A percentile compares a stretch with the other conserved stretches of the same genome.
Evolutionary conservation across 2,797 vertebrate species (phyloP).

Genomic region (Paratrypauchen microcephalus): DNA sequence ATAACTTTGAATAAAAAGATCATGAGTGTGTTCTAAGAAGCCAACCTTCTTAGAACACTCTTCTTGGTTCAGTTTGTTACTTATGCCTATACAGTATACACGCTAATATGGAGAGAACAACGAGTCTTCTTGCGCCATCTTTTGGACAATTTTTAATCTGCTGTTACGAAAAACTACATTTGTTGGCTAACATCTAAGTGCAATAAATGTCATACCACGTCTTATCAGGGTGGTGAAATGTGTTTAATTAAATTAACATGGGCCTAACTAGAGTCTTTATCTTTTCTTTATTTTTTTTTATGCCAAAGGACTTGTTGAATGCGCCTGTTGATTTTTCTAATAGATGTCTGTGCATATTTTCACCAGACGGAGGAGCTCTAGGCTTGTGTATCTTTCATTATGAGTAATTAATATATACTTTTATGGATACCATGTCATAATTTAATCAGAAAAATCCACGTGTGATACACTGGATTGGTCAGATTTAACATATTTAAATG

Average conservation of each 20-base stretch:
- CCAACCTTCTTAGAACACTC: too few relatives aligned
- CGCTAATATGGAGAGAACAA: too few relatives aligned
- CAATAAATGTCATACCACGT: too few relatives aligned
- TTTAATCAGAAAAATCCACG: background rate
- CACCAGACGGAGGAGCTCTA: background rate
- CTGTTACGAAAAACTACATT: too few relatives aligned
- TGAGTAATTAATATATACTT: background rate
- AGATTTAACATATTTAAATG: too few relatives aligned
- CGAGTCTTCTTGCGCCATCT: constrained; percentile 22
- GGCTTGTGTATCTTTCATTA: background rate
- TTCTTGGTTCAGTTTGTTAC: background rate
- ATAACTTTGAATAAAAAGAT: too few relatives aligned
- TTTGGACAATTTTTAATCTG: constrained; percentile 10
- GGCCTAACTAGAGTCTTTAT: background rate
- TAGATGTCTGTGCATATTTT: background rate
- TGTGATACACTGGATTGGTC: too few relatives aligned
- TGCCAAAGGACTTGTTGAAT: constrained; percentile 2
- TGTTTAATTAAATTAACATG: background rate
- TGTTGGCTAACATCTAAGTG: too few relatives aligned
- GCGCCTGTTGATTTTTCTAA: background rate
- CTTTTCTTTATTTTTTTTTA: too few relatives aligned
- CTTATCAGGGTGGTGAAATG: background rate
- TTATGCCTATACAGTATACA: background rate
- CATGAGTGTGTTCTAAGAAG: too few relatives aligned
- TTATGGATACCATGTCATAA: background rate